phyloP scores from a whole-genome alignment of 92 coral and sea anemone genomes.

The Zoanthus sociatus region DNA sequence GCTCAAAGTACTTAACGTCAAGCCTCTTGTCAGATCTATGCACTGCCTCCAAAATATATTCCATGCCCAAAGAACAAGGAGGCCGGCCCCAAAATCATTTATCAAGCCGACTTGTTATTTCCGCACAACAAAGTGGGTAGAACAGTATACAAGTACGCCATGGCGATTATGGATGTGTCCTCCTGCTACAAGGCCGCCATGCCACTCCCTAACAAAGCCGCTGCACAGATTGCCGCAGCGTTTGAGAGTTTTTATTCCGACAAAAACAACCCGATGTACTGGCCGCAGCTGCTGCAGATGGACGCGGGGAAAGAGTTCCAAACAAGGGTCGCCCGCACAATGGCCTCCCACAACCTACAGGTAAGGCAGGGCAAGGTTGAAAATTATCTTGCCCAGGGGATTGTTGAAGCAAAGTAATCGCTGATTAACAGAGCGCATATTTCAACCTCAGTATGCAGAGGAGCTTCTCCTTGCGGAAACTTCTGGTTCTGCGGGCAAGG shows the following conservation, averaged over 20 bases:
- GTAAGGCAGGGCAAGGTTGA: background rate
- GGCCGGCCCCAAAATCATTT: no score
- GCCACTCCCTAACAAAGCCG: no score
- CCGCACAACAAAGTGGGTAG: no score
- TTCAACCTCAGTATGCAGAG: constrained; percentile 24
- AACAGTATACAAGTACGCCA: no score
- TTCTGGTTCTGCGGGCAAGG: constrained; percentile 7
- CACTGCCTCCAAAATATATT: no score
- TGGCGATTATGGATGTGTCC: no score
- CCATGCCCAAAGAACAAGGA: no score
- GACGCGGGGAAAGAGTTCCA: background rate
- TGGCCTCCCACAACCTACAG: constrained; percentile 4
- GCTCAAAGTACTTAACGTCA: no score
- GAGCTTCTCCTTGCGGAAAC: constrained; percentile 15
- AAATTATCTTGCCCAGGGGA: background rate
- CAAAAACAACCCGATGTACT: background rate
- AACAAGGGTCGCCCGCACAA: constrained; percentile 15
- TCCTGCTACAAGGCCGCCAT: no score
- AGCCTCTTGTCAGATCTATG: no score
- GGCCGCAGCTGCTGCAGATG: background rate
- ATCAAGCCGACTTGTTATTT: no score
- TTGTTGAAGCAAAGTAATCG: constrained; percentile 16
- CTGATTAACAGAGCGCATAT: constrained; percentile 14
- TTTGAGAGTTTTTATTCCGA: background rate
- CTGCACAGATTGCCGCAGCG: no score